Base-by-base conservation (phyloP, 64 coral and sea anemone genomes). In the Platygyra sinensis region DNA sequence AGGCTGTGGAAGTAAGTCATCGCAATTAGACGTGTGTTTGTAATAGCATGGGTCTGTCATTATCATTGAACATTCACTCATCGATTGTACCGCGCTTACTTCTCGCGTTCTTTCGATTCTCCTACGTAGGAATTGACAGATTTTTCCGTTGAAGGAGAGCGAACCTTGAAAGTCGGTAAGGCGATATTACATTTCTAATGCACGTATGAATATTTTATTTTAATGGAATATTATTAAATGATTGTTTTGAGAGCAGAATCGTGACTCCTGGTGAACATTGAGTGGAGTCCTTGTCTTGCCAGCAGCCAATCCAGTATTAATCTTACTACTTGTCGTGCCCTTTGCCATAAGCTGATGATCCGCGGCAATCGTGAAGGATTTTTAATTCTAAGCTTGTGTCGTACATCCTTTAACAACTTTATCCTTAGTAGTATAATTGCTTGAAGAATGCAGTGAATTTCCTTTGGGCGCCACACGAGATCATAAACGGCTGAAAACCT, bases 1-100 rank as follows among this genome's bases (percentile, higher is more conserved):
- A 95, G 51, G 84, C 88, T 27, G 82, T 93, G 71, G 96, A 98
- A 88, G 96, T 98, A 62, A 83, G 95, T 36, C 16, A 16, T 64
- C 20, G 8, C 16, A 50, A 52, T 87, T 73, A 30, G 20, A 27
- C 14, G 17, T 27, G 54, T 52, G 29, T 28, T 60, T 51, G 30
- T 36, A 67, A 27, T 49, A 19, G 30, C 32, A 78, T 13, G 2
- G 18, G 19, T 30, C 51, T 36, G 76, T 36, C 30, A n/a, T 46
- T 33, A 0, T 0, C 12, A 49, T n/a, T 24, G 22, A 69, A 24
- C 65, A n/a, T 69, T 24, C 2, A 69, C 7, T 69, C n/a, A 0
- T 20, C 62, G 50, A 59, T 57, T 30, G 52, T 57, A 22, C 77
- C 57, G 25, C 27, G 0, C 12, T 14, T 62, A 38, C 22, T 25